phyloP scores from a whole-genome alignment of 2,797 vertebrate genomes.

The Cyprinodon diabolis region DNA sequence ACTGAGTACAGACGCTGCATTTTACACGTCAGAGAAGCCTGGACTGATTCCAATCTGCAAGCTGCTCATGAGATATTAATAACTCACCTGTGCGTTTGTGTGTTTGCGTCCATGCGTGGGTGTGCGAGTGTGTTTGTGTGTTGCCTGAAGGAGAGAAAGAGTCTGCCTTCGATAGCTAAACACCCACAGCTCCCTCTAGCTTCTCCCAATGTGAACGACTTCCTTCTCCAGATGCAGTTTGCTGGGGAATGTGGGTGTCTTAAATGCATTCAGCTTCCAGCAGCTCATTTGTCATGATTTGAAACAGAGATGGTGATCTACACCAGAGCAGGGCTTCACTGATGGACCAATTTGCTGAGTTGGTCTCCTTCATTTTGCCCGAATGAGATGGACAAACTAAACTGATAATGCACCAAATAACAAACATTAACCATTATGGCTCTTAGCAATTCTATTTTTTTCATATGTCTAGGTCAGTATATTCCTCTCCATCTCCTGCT shows the following conservation, averaged over 20 bases:
- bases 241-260: conserved; percentile 11
- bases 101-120: conserved; percentile 34
- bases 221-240: conserved; percentile 36
- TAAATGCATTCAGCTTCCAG: conserved; percentile 24
- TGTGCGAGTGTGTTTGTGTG: conserved; percentile 23
- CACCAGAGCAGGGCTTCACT: conserved; percentile 15
- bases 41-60: conserved; percentile 55
- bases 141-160: conserved; percentile 9
- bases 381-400: conserved; percentile 41
- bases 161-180: conserved; percentile 35
- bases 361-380: conserved; percentile 23
- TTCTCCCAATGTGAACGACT: conserved; percentile 45
- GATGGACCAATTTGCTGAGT: conserved; percentile 33
- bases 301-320: conserved; percentile 34
- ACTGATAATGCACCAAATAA: conserved; percentile 23
- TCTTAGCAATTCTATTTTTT: neutral
- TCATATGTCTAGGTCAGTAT: neutral
- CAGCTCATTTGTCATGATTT: conserved; percentile 69
- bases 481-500: conserved; percentile 1
- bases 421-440: conserved; percentile 27
- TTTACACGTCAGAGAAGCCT: conserved; percentile 54
- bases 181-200: conserved; percentile 77
- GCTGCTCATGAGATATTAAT: conserved; percentile 71
- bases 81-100: conserved; percentile 60
- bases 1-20: conserved; percentile 45